Base-by-base conservation (phyloP, 2,888 invertebrate species). In the Cremastobaeus sp. region DNA sequence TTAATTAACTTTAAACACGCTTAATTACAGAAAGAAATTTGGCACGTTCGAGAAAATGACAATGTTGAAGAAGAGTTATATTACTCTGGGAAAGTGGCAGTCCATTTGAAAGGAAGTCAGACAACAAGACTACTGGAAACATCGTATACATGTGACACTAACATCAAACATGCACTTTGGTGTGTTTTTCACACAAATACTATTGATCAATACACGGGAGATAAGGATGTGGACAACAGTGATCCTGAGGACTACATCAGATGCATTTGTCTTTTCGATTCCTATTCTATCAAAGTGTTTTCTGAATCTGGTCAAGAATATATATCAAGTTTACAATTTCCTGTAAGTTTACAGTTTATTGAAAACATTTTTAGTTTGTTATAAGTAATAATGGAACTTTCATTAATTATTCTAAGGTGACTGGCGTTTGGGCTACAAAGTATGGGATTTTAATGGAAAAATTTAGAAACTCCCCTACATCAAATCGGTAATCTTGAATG, bases 391-490 rank as follows among this genome's bases (percentile, higher is more conserved):
- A 1, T 15, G n/a, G n/a, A n/a, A n/a, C 17, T 15, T 37, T 37
- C 8, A 30, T 30, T 9, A 17, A 11, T 39, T 2, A 39, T 18
- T 30, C 28, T 62, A 91, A 94, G 90, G 93, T 96, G 0, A 92
- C 93, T 47, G 92, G 92, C 80, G 91, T 95, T 0, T 97, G 96
- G 96, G 90, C 92, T 0, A 95, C 95, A 79, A 93, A 93, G 82
- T 95, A 92, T 88, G 97, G 97, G 1, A 90, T 97, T 25, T 87
- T 98, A 41, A 89, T 98, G 76, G 96, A 97, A 87, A 93, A 93
- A 76, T 82, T 83, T 28, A 82, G 84, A 76, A 81, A 82, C n/a
- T 8, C 60, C 12, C 41, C 75, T 3, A 78, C 78, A 25, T 77
- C 80, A 4, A 83, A 81, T n/a, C n/a, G n/a, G n/a, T n/a, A n/a